Base-by-base conservation (phyloP, 2,888 invertebrate genomes). In the Zygogramma bicolorata region DNA sequence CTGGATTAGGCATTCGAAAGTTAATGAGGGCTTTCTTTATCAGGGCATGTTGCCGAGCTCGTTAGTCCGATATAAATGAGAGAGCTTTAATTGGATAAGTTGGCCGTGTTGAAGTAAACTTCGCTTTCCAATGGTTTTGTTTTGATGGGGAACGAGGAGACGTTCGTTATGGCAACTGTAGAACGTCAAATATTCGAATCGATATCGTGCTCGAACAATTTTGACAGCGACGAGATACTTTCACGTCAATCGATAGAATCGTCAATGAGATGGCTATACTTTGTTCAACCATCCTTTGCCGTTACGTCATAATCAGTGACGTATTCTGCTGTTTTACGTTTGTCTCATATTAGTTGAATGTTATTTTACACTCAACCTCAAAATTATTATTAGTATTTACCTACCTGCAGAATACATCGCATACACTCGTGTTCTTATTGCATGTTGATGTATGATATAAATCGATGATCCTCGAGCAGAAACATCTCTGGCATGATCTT, bases 21-120 rank as follows among this genome's bases (percentile, higher is more conserved):
- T 82, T 82, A 81, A 82, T 81, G 80, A 80, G 82, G 77, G 80
- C 80, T 80, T 83, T 84, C 84, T 84, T 84, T 83, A 84, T 83
- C 84, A 83, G 82, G 82, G 81, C 83, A 82, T 84, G 83, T 84
- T 83, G 79, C 80, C 82, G 78, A 83, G 83, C 84, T 85, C 84
- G 84, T 84, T 84, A 84, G 82, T 80, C 81, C 82, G 79, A 81
- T 82, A 82, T 82, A 83, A 82, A 85, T 81, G 83, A 83, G 83
- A 84, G 81, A 80, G 84, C 84, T 83, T 85, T 85, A 85, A 85
- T 85, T 85, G 85, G 84, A 84, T 85, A 84, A 85, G 85, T 84
- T 85, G 83, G 83, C 84, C 79, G 82, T 83, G 85, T 83, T 83
- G 83, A 84, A 82, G 84, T 83, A 82, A 83, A 84, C 83, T 82